phyloP scores from a whole-genome alignment of 2,888 invertebrate species.

The Halocaridina rubra region DNA sequence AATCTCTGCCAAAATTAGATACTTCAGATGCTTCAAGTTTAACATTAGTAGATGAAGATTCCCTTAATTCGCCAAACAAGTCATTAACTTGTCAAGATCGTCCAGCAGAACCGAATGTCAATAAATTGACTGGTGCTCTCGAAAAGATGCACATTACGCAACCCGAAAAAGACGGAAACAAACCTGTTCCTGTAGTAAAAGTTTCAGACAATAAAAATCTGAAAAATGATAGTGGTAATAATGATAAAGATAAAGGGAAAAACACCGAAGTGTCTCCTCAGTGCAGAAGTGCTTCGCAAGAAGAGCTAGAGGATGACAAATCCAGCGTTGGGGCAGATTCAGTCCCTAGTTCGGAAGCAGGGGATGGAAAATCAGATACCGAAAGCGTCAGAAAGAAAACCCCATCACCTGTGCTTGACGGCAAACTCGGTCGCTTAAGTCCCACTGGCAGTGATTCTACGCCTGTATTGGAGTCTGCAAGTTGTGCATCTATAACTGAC shows the following conservation, averaged over 20 bases:
- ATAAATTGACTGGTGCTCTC: slow-evolving; percentile 11
- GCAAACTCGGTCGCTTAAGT: slow-evolving; percentile 48
- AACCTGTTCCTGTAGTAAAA: slow-evolving; percentile 1
- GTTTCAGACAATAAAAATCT: slow-evolving; percentile 16
- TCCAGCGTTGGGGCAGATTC: slow-evolving; percentile 54
- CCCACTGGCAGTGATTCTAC: slow-evolving; percentile 59
- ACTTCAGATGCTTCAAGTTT: slow-evolving; percentile 44
- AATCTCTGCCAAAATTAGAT: slow-evolving; percentile 16
- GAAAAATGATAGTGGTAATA: not conserved
- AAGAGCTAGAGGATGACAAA: slow-evolving; percentile 58
- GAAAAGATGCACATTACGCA: slow-evolving; percentile 39
- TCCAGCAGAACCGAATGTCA: not conserved
- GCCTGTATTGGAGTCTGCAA: slow-evolving; percentile 56
- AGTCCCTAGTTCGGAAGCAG: slow-evolving; percentile 53
- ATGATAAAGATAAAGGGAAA: slow-evolving; percentile 1
- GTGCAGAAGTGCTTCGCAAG: slow-evolving; percentile 8
- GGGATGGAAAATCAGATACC: slow-evolving; percentile 62
- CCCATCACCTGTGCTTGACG: slow-evolving; percentile 47
- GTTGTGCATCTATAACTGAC: slow-evolving; percentile 61
- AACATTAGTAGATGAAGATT: slow-evolving; percentile 39
- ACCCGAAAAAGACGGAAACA: slow-evolving; percentile 4
- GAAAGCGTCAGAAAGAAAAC: slow-evolving; percentile 62
- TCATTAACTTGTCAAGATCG: slow-evolving; percentile 21
- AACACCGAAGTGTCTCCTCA: slow-evolving; percentile 12
- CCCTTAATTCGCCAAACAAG: slow-evolving; percentile 35